Conservation (phyloP, 35 echinoderm and acorn worm genomes). For the Heliocidaris erythrogramma region DNA sequence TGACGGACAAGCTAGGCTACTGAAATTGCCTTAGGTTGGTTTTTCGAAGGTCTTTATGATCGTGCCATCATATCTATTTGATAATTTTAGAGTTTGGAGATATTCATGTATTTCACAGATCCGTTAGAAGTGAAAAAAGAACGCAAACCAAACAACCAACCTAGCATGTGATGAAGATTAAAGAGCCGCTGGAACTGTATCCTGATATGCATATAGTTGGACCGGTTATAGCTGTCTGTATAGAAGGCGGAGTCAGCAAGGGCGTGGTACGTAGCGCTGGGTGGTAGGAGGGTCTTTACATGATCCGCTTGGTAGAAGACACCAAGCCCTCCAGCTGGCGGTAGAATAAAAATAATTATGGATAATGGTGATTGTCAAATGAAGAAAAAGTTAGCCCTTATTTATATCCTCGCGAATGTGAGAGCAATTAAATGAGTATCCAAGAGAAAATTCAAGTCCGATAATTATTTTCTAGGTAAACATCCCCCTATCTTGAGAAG, state of each 20-base stretch:
- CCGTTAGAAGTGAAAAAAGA: not conserved
- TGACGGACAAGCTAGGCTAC: too few relatives aligned
- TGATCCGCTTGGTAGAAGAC: constrained; percentile 64
- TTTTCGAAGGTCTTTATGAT: too few relatives aligned
- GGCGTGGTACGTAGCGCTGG: constrained; percentile 23
- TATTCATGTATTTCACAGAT: not conserved
- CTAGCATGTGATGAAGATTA: constrained; percentile 25
- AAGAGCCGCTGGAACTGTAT: constrained; percentile 35
- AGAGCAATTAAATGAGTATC: too few relatives aligned
- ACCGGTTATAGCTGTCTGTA: constrained; percentile 12
- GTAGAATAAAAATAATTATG: not conserved
- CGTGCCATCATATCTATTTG: too few relatives aligned
- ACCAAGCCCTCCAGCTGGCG: constrained; percentile 58
- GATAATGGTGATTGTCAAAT: not conserved
- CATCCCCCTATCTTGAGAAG: too few relatives aligned
- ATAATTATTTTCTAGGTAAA: too few relatives aligned
- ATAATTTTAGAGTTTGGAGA: too few relatives aligned
- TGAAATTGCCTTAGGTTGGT: too few relatives aligned
- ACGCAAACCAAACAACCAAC: not conserved
- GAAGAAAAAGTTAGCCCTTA: too few relatives aligned
- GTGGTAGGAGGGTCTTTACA: constrained; percentile 35
- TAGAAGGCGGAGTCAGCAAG: constrained; percentile 65
- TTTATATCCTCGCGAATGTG: too few relatives aligned
- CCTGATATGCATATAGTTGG: constrained; percentile 2
- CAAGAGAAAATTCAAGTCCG: too few relatives aligned